These are phyloP conservation scores for Iguana delicatissima DNA, from an alignment of 2,797 vertebrate genomes.

Conservation along the genomic window DNA sequence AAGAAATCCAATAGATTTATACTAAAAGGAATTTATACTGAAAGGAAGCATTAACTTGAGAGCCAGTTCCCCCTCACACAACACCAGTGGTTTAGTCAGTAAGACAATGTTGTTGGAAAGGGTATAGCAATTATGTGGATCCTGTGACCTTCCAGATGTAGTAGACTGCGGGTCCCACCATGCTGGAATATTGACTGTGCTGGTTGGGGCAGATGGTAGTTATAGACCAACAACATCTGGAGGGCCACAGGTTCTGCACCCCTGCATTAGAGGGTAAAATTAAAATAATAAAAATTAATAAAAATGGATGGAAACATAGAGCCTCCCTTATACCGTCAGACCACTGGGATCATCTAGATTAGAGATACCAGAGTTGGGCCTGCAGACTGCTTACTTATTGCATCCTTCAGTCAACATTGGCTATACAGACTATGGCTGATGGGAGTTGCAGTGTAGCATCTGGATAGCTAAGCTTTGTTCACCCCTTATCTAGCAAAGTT, in stretches of 20 bases:
- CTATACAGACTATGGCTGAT: too few relatives aligned
- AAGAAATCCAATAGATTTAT: neutral
- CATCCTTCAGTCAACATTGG: too few relatives aligned
- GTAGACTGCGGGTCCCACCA: neutral
- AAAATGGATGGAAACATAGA: neutral
- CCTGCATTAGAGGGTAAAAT: neutral
- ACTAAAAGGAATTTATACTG: neutral
- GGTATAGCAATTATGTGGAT: neutral
- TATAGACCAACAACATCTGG: neutral
- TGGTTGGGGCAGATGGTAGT: neutral
- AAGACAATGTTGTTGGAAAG: neutral
- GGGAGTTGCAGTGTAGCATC: too few relatives aligned
- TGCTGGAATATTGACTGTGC: neutral
- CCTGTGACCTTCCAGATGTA: neutral
- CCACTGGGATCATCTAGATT: neutral
- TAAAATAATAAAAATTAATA: neutral
- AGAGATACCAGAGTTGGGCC: neutral
- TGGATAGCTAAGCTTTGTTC: too few relatives aligned
- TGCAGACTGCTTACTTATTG: too few relatives aligned
- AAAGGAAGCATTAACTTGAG: neutral
- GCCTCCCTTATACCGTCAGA: neutral
- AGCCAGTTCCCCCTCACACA: neutral
- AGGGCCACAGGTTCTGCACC: neutral
- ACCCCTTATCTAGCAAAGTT: too few relatives aligned
- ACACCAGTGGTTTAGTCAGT: neutral